Conservation (phyloP, 2,113 vertebrate genomes). For the Blennius ocellaris region DNA sequence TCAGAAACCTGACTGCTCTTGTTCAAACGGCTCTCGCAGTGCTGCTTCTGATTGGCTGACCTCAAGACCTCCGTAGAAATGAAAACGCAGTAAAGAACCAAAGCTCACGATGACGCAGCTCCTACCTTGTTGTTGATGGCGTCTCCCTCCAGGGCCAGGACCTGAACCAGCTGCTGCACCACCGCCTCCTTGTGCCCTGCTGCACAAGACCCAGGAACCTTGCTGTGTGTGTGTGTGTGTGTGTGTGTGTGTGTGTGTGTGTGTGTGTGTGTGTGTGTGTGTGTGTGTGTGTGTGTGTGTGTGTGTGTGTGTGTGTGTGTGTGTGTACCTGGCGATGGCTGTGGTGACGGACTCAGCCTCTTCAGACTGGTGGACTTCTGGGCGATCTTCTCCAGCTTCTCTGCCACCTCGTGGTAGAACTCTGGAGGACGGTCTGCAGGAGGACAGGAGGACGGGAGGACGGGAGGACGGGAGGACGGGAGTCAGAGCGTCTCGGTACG, state of each 20-base stretch:
- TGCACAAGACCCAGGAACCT: not conserved
- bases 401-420: slow-evolving; percentile 79
- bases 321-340: slow-evolving; percentile 36
- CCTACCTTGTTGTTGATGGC: slow-evolving; percentile 79
- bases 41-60: too few species aligned
- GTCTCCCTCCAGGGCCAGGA: slow-evolving; percentile 78
- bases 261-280: not conserved
- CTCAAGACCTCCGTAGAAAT: too few species aligned
- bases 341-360: slow-evolving; percentile 3
- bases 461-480: too few species aligned
- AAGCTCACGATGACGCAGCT: not conserved
- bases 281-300: too few species aligned
- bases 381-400: slow-evolving; percentile 77
- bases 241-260: too few species aligned
- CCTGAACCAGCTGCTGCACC: slow-evolving; percentile 69
- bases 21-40: too few species aligned
- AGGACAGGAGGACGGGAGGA: too few species aligned
- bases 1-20: too few species aligned
- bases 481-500: too few species aligned
- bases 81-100: too few species aligned
- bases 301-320: not conserved
- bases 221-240: not conserved
- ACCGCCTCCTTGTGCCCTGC: slow-evolving; percentile 66
- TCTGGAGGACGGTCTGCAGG: slow-evolving; percentile 69
- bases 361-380: slow-evolving; percentile 62